Percentiles rank a stretch among this genome's conserved stretches.
Conservation (phyloP, 2,113 vertebrate species). For the Percopsis transmontana region DNA sequence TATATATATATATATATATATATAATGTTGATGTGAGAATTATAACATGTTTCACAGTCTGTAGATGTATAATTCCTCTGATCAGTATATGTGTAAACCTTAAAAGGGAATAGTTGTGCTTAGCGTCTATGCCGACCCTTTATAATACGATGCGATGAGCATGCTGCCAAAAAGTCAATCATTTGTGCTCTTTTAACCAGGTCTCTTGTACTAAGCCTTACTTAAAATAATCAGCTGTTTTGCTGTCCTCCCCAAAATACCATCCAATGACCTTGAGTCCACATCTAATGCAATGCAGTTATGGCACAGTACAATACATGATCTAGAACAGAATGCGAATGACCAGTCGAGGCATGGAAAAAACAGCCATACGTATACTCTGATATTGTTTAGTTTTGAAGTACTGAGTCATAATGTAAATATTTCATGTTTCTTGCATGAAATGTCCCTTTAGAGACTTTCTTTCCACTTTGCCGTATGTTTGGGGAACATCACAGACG, state of each 20-base stretch:
- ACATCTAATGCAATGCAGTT: constrained; percentile 22
- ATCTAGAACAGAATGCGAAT: constrained; percentile 9
- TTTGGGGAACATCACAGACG: constrained; percentile 6
- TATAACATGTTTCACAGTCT: constrained; percentile 43
- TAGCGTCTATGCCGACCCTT: constrained; percentile 44
- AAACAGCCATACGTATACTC: constrained; percentile 67
- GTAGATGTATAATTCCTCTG: constrained; percentile 56
- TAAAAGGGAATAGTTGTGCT: constrained; percentile 50
- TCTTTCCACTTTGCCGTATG: not conserved
- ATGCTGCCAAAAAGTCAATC: constrained; percentile 64
- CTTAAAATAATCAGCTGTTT: constrained; percentile 1
- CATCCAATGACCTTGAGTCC: constrained; percentile 13
- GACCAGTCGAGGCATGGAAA: constrained; percentile 66
- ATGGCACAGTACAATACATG: constrained; percentile 16
- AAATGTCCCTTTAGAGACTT: constrained; percentile 1
- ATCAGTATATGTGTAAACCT: constrained; percentile 43
- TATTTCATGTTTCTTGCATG: constrained; percentile 37
- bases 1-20: no score
- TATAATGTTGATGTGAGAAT: no score
- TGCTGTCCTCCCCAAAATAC: not conserved
- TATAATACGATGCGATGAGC: constrained; percentile 54
- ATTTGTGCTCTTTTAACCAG: constrained; percentile 44
- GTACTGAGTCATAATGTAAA: constrained; percentile 47
- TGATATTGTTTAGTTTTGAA: constrained; percentile 29
- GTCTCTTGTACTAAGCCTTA: constrained; percentile 40